Conservation (phyloP, 2,888 invertebrate genomes). For the Norana najaformis region DNA sequence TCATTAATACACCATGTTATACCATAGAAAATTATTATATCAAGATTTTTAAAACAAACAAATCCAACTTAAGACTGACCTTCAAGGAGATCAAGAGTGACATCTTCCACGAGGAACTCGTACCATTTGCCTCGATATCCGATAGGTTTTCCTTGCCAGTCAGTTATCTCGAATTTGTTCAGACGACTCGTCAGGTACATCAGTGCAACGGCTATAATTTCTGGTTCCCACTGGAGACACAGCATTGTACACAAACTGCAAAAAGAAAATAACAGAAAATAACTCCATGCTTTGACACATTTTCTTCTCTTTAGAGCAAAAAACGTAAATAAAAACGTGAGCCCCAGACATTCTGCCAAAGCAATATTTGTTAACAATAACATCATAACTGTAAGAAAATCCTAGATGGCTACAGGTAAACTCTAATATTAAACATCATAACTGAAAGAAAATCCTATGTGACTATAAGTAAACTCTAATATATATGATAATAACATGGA, state of each 20-base stretch:
- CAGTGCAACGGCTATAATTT: slow-evolving; percentile 89
- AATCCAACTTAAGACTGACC: slow-evolving; percentile 60
- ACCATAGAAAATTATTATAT: too few relatives aligned
- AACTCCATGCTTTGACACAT: background rate
- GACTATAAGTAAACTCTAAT: too few relatives aligned
- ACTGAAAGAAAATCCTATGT: too few relatives aligned
- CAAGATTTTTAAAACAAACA: too few relatives aligned
- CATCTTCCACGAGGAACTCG: slow-evolving; percentile 95
- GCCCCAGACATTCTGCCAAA: background rate
- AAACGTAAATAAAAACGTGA: background rate
- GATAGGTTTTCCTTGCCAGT: slow-evolving; percentile 79
- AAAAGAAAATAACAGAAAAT: slow-evolving; percentile 16
- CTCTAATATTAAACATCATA: background rate
- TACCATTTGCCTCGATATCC: slow-evolving; percentile 80
- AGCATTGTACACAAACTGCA: slow-evolving; percentile 88
- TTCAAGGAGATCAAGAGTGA: slow-evolving; percentile 89
- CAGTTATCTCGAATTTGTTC: slow-evolving; percentile 89
- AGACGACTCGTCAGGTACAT: slow-evolving; percentile 95
- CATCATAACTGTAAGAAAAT: too few relatives aligned
- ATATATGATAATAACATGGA: too few relatives aligned
- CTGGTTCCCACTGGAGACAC: slow-evolving; percentile 97
- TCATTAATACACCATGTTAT: too few relatives aligned
- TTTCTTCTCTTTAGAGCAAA: too few relatives aligned
- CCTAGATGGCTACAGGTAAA: too few relatives aligned
- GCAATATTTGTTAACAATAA: background rate